phyloP scores from a whole-genome alignment of 2,113 vertebrate species.

The Pluvianellus socialis region DNA sequence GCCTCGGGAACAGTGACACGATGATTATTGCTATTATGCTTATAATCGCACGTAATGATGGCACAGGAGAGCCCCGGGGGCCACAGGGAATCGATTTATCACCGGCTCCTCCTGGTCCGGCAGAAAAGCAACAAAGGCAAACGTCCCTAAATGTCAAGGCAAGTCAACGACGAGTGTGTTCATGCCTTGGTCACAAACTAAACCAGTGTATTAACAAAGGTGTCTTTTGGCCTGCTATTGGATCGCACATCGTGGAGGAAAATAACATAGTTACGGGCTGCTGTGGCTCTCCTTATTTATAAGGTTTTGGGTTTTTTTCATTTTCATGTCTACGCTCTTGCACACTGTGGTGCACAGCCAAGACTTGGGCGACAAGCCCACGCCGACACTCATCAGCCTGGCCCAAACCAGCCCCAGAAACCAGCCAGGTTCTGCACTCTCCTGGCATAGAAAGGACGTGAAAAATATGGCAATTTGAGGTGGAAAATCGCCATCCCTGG shows the following conservation, averaged over 20 bases:
- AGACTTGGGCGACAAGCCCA: not conserved
- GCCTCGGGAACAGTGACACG: not conserved
- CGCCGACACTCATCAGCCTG: not conserved
- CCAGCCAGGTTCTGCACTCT: not conserved
- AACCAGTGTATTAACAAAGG: not conserved
- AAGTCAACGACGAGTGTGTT: rapidly evolving
- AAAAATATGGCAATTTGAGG: rapidly evolving
- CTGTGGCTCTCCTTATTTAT: not conserved
- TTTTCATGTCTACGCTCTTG: rapidly evolving
- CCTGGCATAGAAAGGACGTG: not conserved
- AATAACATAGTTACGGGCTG: not conserved
- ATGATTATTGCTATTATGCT: not conserved
- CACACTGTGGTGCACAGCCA: not conserved
- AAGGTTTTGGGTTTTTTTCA: not conserved
- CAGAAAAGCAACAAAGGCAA: not conserved
- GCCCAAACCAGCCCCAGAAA: too few relatives aligned
- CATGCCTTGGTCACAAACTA: not conserved
- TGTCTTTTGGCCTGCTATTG: not conserved
- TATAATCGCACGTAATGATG: not conserved
- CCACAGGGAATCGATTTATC: not conserved
- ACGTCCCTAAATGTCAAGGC: not conserved
- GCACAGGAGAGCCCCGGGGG: not conserved
- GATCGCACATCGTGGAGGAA: not conserved
- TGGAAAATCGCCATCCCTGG: not conserved
- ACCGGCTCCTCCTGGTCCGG: not conserved